Base-by-base conservation (phyloP, 2,797 vertebrate genomes). In the Lacerta agilis region DNA sequence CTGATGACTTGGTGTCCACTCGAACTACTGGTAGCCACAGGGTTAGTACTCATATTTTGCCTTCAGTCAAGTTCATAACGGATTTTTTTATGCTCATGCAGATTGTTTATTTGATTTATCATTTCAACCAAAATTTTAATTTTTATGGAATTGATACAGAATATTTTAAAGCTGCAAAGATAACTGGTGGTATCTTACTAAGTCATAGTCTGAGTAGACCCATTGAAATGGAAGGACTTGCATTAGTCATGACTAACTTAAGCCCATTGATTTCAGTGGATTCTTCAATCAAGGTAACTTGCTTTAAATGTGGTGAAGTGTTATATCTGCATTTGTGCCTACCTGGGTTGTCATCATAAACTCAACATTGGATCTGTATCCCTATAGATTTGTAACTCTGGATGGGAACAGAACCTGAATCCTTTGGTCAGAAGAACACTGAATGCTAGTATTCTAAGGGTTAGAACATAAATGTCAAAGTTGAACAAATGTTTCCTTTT, bases 11-110 rank as follows among this genome's bases (percentile, higher is more conserved):
- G 86, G 94, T 95, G 93, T 97, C 96, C 85, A 91, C 96, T 89
- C 94, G 93, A 93, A 97, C 88, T 91, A 92, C 94, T 94, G 95
- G 91, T 86, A 95, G 96, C 95, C 98, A 97, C 96, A 97, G 97
- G 97, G 97, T 98, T 95, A 94, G 97, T 98, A 96, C 94, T 94
- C 92, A 76, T 85, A 93, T 15, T 73, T 94, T 72, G 17, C 11
- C 17, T 90, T 23, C 0, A 38, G n/a, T 58, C 33, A 84, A 89
- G 10, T 82, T 88, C 1, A 66, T 86, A 23, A 27, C 86, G 5
- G 76, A 20, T 69, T 64, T 10, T 88, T 90, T 13, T 1, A 1
- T 49, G 10, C 79, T 76, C 55, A 77, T 43, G 29, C 61, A 5
- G 10, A 25, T 8, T 25, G 18, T 41, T 29, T 67, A 27, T 33